Conservation (phyloP, 2,797 vertebrate species). For the Selene dorsalis region DNA sequence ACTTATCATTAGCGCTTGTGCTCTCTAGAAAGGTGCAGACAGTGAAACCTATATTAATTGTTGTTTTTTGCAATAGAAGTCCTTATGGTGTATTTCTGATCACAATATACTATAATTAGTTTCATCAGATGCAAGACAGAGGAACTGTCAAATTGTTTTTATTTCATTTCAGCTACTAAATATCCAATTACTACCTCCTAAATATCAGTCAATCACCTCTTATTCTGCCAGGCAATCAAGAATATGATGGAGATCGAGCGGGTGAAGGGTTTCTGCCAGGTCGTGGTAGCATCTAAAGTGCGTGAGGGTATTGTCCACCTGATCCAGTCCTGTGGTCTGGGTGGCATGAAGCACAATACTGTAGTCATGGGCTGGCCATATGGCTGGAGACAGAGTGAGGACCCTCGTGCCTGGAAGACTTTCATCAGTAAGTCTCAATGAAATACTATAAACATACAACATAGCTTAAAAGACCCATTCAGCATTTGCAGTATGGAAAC, state of each 20-base stretch:
- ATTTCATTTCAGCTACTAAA: not conserved
- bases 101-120: not conserved
- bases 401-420: constrained; percentile 97
- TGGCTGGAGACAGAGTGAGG: constrained; percentile 98
- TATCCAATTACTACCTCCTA: not conserved
- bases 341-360: constrained; percentile 98
- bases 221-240: constrained; percentile 90
- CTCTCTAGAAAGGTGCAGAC: too few species aligned
- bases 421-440: constrained; percentile 90
- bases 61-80: not conserved
- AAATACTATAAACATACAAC: not conserved
- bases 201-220: not conserved
- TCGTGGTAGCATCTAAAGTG: constrained; percentile 93
- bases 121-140: not conserved
- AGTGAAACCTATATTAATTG: too few species aligned
- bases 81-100: not conserved
- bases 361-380: constrained; percentile 99
- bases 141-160: not conserved
- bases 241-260: constrained; percentile 99
- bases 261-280: constrained; percentile 98
- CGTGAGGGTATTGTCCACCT: constrained; percentile 94
- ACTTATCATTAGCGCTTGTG: too few species aligned
- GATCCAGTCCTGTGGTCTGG: constrained; percentile 97
- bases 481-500: not conserved
- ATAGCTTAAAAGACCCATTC: not conserved